phyloP scores from a whole-genome alignment of 2,113 vertebrate species.

The Albula glossodonta region DNA sequence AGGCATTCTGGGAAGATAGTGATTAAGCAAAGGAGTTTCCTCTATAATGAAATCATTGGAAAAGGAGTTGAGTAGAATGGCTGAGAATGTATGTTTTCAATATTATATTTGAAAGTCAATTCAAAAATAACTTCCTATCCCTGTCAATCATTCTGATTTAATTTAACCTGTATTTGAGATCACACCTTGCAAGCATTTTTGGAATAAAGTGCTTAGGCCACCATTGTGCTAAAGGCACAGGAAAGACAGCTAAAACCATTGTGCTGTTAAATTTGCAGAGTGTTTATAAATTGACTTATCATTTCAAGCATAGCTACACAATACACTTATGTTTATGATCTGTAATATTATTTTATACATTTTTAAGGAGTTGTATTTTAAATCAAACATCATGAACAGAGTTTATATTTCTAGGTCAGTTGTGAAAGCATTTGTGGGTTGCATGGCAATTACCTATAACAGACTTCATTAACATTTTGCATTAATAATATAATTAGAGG shows the following conservation, averaged over 20 bases:
- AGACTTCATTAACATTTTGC: constrained; percentile 13
- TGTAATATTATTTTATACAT: not conserved
- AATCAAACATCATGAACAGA: not conserved
- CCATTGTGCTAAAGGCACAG: not conserved
- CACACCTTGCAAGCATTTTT: not conserved
- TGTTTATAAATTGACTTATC: not conserved
- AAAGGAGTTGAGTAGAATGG: not conserved
- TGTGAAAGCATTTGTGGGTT: not conserved
- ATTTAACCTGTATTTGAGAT: not conserved
- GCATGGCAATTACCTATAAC: not conserved
- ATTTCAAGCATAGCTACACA: not conserved
- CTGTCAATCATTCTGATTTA: not conserved
- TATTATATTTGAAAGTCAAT: not conserved
- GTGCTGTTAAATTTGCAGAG: not conserved
- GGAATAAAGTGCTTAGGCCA: too few species aligned
- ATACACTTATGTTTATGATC: not conserved
- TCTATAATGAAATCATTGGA: constrained; percentile 7
- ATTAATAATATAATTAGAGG: constrained; percentile 12
- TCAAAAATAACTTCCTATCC: constrained; percentile 5
- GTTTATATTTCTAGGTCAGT: not conserved
- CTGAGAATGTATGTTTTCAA: not conserved
- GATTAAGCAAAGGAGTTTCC: constrained; percentile 6
- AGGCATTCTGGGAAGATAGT: constrained; percentile 12
- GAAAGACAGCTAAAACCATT: not conserved
- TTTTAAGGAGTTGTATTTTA: not conserved